Evolutionary conservation across 2,888 invertebrate genomes (phyloP).

Genomic region (Toxonevra muliebris): DNA sequence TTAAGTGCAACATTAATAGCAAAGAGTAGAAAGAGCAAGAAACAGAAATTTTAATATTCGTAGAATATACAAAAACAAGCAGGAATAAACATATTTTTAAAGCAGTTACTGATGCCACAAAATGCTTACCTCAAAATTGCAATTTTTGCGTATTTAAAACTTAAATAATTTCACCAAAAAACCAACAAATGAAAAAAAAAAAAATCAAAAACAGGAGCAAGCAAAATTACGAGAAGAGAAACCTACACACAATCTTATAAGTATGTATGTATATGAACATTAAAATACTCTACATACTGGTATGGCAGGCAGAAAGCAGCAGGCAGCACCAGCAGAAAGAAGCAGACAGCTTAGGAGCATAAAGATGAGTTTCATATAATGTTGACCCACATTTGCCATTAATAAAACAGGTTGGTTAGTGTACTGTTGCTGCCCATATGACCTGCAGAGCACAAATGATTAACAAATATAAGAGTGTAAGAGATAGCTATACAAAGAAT

Average conservation of each 20-base stretch:
- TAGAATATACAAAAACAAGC: background rate
- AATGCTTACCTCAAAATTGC: constrained; percentile 19
- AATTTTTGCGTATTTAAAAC: background rate
- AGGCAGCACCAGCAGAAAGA: too few relatives aligned
- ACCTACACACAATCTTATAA: too few relatives aligned
- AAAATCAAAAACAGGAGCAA: too few relatives aligned
- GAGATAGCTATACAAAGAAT: too few relatives aligned
- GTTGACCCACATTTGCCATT: constrained; percentile 1
- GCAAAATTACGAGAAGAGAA: too few relatives aligned
- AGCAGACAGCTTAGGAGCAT: too few relatives aligned
- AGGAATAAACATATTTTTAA: constrained; percentile 13
- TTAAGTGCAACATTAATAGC: constrained; percentile 19
- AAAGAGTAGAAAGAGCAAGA: background rate
- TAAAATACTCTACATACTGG: too few relatives aligned
- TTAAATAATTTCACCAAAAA: background rate
- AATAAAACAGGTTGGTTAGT: background rate
- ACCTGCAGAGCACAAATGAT: background rate
- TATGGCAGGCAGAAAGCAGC: too few relatives aligned
- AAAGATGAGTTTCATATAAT: background rate
- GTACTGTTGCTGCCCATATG: background rate
- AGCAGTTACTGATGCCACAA: constrained; percentile 15
- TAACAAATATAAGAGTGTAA: background rate
- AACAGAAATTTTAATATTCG: too few relatives aligned
- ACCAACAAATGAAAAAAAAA: too few relatives aligned
- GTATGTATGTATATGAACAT: too few relatives aligned